These are phyloP conservation scores for Pseudomyrmex dendroicus DNA, from an alignment of 1,140 invertebrate species.

Conservation along the genomic window DNA sequence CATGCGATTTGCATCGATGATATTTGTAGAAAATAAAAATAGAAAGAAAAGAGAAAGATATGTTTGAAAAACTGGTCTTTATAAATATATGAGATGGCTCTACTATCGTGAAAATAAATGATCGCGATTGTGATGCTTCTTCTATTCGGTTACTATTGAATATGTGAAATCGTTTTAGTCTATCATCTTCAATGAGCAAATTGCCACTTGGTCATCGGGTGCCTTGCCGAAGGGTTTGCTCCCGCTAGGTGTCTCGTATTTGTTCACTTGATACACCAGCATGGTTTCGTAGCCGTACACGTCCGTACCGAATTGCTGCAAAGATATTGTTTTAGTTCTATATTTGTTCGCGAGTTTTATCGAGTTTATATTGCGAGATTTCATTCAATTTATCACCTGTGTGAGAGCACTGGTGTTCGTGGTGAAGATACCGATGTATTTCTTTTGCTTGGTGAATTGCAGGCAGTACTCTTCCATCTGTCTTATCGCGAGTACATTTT, in stretches of 20 bases:
- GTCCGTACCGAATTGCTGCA: slow-evolving; percentile 91
- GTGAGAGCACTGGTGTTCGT: slow-evolving; percentile 94
- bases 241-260: slow-evolving; percentile 90
- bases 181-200: slow-evolving; percentile 90
- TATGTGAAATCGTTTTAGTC: slow-evolving; percentile 16
- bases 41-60: too few species aligned
- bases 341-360: too few species aligned
- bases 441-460: slow-evolving; percentile 87
- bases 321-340: not conserved
- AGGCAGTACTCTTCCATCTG: slow-evolving; percentile 91
- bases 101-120: not conserved
- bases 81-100: too few species aligned
- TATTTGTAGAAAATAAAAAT: too few species aligned
- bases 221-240: slow-evolving; percentile 90
- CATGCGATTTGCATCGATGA: too few species aligned
- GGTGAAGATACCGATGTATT: slow-evolving; percentile 92
- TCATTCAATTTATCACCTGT: slow-evolving; percentile 85
- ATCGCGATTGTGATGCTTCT: not conserved
- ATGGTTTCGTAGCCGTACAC: slow-evolving; percentile 93
- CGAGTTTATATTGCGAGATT: too few species aligned
- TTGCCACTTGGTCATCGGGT: slow-evolving; percentile 89
- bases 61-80: too few species aligned
- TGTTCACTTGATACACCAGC: slow-evolving; percentile 92
- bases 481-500: slow-evolving; percentile 92
- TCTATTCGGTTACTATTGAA: not conserved